Evolutionary conservation across 2,888 invertebrate genomes (phyloP), one percentile per base, ranked within the genome.

Genomic region (Tenthredo mesomela): DNA sequence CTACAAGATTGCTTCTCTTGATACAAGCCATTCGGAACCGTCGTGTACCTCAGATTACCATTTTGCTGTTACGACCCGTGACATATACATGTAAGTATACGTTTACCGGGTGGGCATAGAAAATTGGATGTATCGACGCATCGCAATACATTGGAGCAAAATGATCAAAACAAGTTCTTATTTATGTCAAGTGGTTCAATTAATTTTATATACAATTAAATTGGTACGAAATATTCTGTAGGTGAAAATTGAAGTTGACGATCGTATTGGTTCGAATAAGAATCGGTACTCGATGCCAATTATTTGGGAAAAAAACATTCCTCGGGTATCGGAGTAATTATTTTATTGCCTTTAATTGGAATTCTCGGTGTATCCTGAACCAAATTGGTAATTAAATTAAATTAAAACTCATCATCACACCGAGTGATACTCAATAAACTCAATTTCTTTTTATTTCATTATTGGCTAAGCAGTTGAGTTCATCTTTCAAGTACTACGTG

Each of bases 1-100:
- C 58, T 61, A 80, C 61, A 80, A 80, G 80, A 80, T 80, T 80
- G 80, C 80, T 80, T 80, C 58, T 58, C 80, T 33, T 80, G 80
- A 80, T 80, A 80, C 80, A 40, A 80, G 80, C 80, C 61, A 80
- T 80, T 80, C 61, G 80, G 40, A 61, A 25, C 80, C 80, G 61
- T 37, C 58, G 80, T 61, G 80, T 80, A 80, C 80, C 80, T 61
- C 80, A 61, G 58, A 80, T 80, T 80, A 80, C 61, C 80, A 80
- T 80, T 58, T 61, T 40, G 80, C 58, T 80, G 80, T 80, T 80
- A 40, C 80, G 80, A 61, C 80, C 80, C 80, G 58, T 50, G 61
- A 80, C 25, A 37, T 25, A 80, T 58, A 61, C 58, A 37, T 29
- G 2, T 29, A 29, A 4, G 12, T 58, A 75, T 47, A 47, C 33